These are phyloP conservation scores for Dendronephthya gigantea DNA, from an alignment of 64 coral and sea anemone genomes.

Conservation along the genomic window DNA sequence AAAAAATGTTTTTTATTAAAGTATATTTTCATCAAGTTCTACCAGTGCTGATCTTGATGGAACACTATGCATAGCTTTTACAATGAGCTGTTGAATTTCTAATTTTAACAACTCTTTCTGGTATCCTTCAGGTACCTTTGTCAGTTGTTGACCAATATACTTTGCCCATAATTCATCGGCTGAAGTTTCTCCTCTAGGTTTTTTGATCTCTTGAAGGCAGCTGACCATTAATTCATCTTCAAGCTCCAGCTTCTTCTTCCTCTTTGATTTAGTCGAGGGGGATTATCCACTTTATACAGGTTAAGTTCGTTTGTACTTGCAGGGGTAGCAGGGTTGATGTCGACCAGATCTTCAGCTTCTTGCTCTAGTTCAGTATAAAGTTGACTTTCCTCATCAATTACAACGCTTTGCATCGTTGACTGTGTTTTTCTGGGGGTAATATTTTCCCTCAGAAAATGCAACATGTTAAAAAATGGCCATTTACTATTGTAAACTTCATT, in stretches of 20 bases:
- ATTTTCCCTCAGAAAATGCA: slow-evolving; percentile 62
- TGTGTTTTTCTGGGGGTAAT: slow-evolving; percentile 55
- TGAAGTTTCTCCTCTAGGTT: slow-evolving; percentile 19
- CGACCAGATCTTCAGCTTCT: slow-evolving; percentile 25
- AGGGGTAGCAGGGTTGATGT: slow-evolving; percentile 11
- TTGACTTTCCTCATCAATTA: slow-evolving; percentile 26
- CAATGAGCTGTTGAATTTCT: slow-evolving; percentile 17
- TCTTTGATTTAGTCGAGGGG: slow-evolving; percentile 19
- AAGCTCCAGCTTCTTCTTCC: slow-evolving; percentile 20
- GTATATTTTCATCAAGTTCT: slow-evolving; percentile 16
- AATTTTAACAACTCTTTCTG: slow-evolving; percentile 6
- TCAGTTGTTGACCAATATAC: slow-evolving; percentile 11
- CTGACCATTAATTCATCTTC: slow-evolving; percentile 27
- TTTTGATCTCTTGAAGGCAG: slow-evolving; percentile 11
- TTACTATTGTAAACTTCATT: slow-evolving; percentile 52
- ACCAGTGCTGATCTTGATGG: slow-evolving; percentile 9
- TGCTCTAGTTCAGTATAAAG: neutral
- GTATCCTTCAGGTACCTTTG: slow-evolving; percentile 26
- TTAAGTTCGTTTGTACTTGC: slow-evolving; percentile 16
- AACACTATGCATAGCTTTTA: slow-evolving; percentile 16
- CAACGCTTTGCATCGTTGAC: slow-evolving; percentile 15
- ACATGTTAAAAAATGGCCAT: slow-evolving; percentile 45
- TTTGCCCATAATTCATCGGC: slow-evolving; percentile 29
- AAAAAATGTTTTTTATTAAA: slow-evolving; percentile 12
- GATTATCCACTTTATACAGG: slow-evolving; percentile 17